phyloP scores from a whole-genome alignment of 2,797 vertebrate species.

The Eulemur mongoz region DNA sequence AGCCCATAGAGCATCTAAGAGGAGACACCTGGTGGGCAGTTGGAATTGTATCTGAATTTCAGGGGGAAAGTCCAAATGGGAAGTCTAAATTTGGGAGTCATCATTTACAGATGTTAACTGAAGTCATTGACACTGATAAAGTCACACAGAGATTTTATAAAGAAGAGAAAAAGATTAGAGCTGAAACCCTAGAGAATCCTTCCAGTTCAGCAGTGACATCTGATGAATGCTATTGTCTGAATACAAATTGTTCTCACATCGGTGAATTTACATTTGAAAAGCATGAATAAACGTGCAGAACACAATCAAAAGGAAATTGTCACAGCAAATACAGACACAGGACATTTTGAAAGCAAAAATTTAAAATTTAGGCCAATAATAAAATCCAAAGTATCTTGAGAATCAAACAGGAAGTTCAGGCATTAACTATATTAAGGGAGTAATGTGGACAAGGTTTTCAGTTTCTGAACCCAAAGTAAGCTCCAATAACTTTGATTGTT shows the following conservation, averaged over 20 bases:
- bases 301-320: constrained; percentile 57
- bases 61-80: background rate
- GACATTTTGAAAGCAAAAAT: constrained; percentile 58
- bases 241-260: constrained; percentile 21
- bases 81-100: constrained; percentile 6
- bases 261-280: constrained; percentile 70
- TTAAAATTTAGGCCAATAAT: constrained; percentile 37
- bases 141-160: constrained; percentile 36
- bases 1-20: background rate
- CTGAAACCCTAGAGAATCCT: background rate
- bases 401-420: constrained; percentile 44
- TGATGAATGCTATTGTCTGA: constrained; percentile 59
- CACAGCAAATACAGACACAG: constrained; percentile 36
- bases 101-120: constrained; percentile 20
- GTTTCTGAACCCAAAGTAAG: constrained; percentile 13
- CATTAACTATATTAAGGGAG: constrained; percentile 37
- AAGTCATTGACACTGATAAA: constrained; percentile 18
- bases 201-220: constrained; percentile 40
- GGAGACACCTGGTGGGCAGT: background rate
- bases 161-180: background rate
- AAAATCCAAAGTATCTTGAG: constrained; percentile 42
- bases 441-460: constrained; percentile 2
- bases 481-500: constrained; percentile 16
- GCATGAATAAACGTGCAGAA: constrained; percentile 56
- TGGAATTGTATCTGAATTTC: background rate